Base-by-base conservation (phyloP, 1,140 invertebrate genomes). In the Aplysia californica region DNA sequence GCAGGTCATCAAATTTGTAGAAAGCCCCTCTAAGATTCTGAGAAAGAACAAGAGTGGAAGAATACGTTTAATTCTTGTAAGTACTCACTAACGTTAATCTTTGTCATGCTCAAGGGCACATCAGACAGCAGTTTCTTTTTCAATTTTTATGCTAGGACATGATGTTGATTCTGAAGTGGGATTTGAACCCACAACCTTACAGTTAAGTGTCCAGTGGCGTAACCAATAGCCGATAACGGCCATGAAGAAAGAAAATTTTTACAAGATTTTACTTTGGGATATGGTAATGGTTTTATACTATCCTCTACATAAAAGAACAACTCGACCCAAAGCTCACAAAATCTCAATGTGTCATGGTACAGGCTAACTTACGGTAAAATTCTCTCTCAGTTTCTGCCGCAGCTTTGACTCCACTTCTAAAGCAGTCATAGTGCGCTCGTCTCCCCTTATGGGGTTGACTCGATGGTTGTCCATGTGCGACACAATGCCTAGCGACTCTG, bases 1-100 rank as follows among this genome's bases (percentile, higher is more conserved):
- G 87, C 76, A 87, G 79, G 33, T 85, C 86, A 80, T 88, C 87
- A 82, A 89, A 89, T 71, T 89, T 89, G 76, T 88, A 87, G 78
- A 89, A 89, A 29, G 87, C 87, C 38, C 79, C 82, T 55, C 85
- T 76, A 29, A 88, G 75, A 78, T 85, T 83, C 87, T 87, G 78
- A 31, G 81, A 80, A 59, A 31, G 64, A 70, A 69, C 72, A 69
- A 72, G 23, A 66, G 0, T 41, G 23, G 6, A 66, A 61, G 6
- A 15, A 61, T 61, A 61, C 26, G n/a, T 15, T 50, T 15, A 50
- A 15, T 50, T 50, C n/a, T 50, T 50, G n/a, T 15, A 50, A 50
- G 10, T 15, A 50, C 10, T 15, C n/a, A 50, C n/a, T 50, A 15
- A 15, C 44, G n/a, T 50, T 10, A 50, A 50, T 50, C n/a, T 50